Evolutionary conservation across 2,888 invertebrate genomes (phyloP), one percentile per base, ranked within the genome.

Genomic region (Melieria omissa): DNA sequence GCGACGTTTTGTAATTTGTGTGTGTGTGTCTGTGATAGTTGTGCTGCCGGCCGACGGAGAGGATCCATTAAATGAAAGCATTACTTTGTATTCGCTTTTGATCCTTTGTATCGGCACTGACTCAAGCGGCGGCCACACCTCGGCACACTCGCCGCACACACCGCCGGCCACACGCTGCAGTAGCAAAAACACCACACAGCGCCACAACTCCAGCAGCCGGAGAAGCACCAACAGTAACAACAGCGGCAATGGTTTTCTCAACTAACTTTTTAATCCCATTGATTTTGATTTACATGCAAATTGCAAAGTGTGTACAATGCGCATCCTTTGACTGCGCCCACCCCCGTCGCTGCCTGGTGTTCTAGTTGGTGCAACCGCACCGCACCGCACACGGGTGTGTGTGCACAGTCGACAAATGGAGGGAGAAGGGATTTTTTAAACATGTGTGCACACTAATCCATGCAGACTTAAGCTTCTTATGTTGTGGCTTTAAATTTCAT

Each of bases 241-340:
- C 5, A 60, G 12, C 47, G 12, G 67, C 60, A 67, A 67, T 52
- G 61, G 52, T 61, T 60, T 60, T n/a, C 65, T 68, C 55, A 42
- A 55, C 65, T 79, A 79, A 80, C 78, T 81, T 80, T 81, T 80
- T 82, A 82, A 82, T 82, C 81, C 81, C 81, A 82, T 82, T 82
- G 82, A 81, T 82, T 82, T 80, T 80, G 82, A 82, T 82, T 82
- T 82, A 80, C 82, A 80, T 82, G 79, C 77, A 67, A 67, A 60
- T 60, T 67, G 46, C 67, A 67, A 16, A 82, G 8, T 41, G 55
- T 57, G 14, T 5, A 6, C 46, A 47, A 79, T 81, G 79, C 78
- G 78, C 78, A 78, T 6, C 8, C 5, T 54, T 9, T 7, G 46
- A 14, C 8, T 12, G 10, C 7, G 42, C 14, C 29, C 5, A 47